Evolutionary conservation across 2,888 invertebrate genomes (phyloP), one percentile per base, ranked within the genome.

Genomic region (Dugesia japonica): DNA sequence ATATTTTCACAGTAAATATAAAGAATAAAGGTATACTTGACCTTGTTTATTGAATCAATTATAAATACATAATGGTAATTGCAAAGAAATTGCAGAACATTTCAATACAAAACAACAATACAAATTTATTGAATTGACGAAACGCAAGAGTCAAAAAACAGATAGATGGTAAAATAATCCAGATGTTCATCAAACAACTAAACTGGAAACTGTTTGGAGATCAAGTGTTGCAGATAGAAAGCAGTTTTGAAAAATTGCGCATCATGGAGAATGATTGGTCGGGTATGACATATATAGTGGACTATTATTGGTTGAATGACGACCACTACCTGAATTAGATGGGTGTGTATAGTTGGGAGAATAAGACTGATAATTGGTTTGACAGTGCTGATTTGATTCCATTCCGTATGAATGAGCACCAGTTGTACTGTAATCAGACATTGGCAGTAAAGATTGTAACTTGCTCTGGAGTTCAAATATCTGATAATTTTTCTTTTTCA

Each of bases 81-180:
- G n/a, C n/a, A n/a, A n/a, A n/a, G n/a, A n/a, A n/a, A n/a, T n/a
- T n/a, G n/a, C n/a, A n/a, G n/a, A 31, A 31, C 13, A 31, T 7
- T 31, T 31, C 31, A 31, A 31, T 31, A 31, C 7, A 56, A 56
- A 56, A 56, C 56, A 56, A 23, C 56, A 56, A 56, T 56, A 56
- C 56, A 56, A 56, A 56, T 56, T 56, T 56, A 56, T 56, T 56
- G 56, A 56, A 56, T 56, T 56, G n/a, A 56, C 56, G 56, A 56
- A 56, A 56, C 56, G 4, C 4, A 31, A 56, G 56, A 56, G n/a
- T 4, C 56, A 4, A 31, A n/a, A 56, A 56, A 56, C 56, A 56
- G 56, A 56, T n/a, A 56, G 56, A 56, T 56, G 56, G 56, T 56
- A 56, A 56, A 4, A 56, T 17, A 56, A 4, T n/a, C 56, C 56